Base-by-base conservation (phyloP, 92 coral and sea anemone genomes). In the Diadumene lineata region DNA sequence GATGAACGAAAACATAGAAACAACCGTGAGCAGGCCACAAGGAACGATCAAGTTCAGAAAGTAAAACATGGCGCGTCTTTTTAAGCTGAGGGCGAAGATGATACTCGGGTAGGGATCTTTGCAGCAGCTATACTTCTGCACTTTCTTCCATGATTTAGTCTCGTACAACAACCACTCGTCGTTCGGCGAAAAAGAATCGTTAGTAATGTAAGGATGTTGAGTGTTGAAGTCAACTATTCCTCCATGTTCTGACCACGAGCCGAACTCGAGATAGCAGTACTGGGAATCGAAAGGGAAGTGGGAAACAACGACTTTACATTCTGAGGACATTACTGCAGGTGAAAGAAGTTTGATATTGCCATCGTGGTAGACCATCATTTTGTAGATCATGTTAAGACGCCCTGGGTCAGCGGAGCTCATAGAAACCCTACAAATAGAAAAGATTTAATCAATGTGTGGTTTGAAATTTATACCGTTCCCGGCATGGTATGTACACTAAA, bases 241-340 rank as follows among this genome's bases (percentile, higher is more conserved):
- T 13, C 91, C 96, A 50, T 79, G 31, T 73, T 86, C 60, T 0
- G 89, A 72, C 96, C 96, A 90, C n/a, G 96, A 90, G 0, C 96
- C 96, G 55, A 90, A 82, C 46, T 79, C 64, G 30, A 90, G 56
- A 6, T 67, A 64, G 32, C 96, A 90, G 6, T 30, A 60, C 63
- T 90, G 96, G 19, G 70, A 68, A 57, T 90, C 96, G 69, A 90
- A 86, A 3, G 96, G 96, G 31, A 86, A 90, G 64, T 66, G 64
- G 0, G 34, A 34, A 23, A 90, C 81, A 38, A 82, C 69, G 7
- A 90, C 81, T 33, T 75, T 86, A 79, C 96, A 90, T 43, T 87
- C 86, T 23, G 86, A 69, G 64, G 73, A 79, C 0, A 86, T 18
- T 27, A 82, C 73, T 30, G 76, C 81, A 18, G 96, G 96, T 9